Base-by-base conservation (phyloP, 2,797 vertebrate species). In the Pseudochirops corinnae region DNA sequence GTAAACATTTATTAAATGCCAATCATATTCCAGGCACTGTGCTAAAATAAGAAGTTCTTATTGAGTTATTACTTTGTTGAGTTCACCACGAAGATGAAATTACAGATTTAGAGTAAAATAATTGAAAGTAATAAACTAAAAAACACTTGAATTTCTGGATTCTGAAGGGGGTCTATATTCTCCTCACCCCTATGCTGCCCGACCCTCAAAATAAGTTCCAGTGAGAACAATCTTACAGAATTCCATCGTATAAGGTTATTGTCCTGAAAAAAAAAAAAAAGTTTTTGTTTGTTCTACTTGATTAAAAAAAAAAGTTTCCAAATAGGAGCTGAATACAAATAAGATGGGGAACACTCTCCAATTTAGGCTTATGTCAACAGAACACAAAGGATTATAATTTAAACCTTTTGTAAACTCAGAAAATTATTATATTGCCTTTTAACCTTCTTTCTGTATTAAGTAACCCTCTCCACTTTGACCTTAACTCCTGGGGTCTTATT, bases 231-330 rank as follows among this genome's bases (percentile, higher is more conserved):
- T 39, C 93, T 96, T 94, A 94, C 95, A 55, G 87, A 94, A 95
- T 90, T 92, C 16, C 90, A 96, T 96, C 39, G 95, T 60, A 97
- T 94, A 96, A 92, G 10, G 24, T 67, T 53, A 94, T 3, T 93
- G 31, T 53, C 93, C 53, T 90, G 56, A 95, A 94, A 94, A 87
- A 93, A 94, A 94, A 87, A 93, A 46, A 46, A 2, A 82, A 56
- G 10, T 3, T 56, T 91, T 95, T 95, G 53, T 9, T 95, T 97
- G 92, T 90, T 96, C 90, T 94, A 50, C n/a, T 93, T 87, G 28
- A 91, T 90, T 11, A n/a, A 93, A 92, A 95, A 95, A 95, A 96
- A 95, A 55, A 60, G 57, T 94, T 60, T 95, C 6, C 56, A 92
- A 90, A 28, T 56, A 82, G 57, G 24, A 87, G 7, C 21, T 87